These are phyloP conservation scores for Rhaphigaster nebulosa DNA, from an alignment of 2,888 invertebrate species.

Conservation along the genomic window DNA sequence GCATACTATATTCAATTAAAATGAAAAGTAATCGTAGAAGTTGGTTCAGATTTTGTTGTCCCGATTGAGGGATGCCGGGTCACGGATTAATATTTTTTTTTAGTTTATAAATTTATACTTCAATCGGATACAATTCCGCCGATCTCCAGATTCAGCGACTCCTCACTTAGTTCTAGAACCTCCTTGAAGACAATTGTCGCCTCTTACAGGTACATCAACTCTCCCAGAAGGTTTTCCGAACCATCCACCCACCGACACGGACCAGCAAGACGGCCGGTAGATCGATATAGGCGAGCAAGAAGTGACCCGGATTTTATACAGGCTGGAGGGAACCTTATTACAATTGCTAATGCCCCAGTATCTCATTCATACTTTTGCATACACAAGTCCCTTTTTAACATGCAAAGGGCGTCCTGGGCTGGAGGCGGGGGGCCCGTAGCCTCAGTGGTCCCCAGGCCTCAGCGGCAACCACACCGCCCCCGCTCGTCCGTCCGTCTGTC, in stretches of 20 bases:
- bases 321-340: slow-evolving; percentile 66
- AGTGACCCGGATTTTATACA: slow-evolving; percentile 65
- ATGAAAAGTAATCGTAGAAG: too few species aligned
- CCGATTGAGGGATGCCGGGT: too few species aligned
- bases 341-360: slow-evolving; percentile 67
- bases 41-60: too few species aligned
- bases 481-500: slow-evolving; percentile 63
- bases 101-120: too few species aligned
- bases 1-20: too few species aligned
- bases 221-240: neutral
- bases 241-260: neutral
- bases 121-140: too few species aligned
- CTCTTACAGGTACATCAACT: neutral
- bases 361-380: slow-evolving; percentile 67
- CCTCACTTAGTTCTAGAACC: too few species aligned
- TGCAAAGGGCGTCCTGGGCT: slow-evolving; percentile 66
- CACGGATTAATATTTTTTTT: too few species aligned
- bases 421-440: slow-evolving; percentile 66
- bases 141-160: too few species aligned
- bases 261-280: slow-evolving; percentile 42
- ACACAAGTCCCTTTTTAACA: slow-evolving; percentile 67
- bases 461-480: slow-evolving; percentile 67
- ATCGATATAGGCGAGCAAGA: slow-evolving; percentile 56
- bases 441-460: slow-evolving; percentile 67
- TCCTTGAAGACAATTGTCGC: neutral